A percentile compares a stretch with the other conserved stretches of the same genome.
phyloP scores from a whole-genome alignment of 1,140 invertebrate genomes.

The Drosophila watanabei region DNA sequence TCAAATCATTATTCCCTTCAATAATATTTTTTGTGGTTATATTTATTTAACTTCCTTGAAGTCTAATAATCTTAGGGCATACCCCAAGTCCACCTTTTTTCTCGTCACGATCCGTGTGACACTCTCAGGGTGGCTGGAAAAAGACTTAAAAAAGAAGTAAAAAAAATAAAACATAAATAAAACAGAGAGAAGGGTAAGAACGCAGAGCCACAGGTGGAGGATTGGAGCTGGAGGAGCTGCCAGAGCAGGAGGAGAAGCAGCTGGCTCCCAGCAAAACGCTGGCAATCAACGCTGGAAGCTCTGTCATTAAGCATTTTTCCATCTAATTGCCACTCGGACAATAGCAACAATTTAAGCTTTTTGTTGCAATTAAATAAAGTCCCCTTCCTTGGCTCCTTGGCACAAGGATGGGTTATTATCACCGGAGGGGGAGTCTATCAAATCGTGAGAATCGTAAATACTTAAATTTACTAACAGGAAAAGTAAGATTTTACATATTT shows the following conservation, averaged over 20 bases:
- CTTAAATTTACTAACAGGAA: no score
- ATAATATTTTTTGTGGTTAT: neutral
- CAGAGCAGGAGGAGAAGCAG: neutral
- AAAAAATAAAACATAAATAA: neutral
- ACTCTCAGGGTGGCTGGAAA: slow-evolving; percentile 43
- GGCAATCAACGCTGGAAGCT: slow-evolving; percentile 26
- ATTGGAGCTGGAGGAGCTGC: neutral
- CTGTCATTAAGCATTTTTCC: slow-evolving; percentile 49
- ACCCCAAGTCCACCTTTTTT: neutral
- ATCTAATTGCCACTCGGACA: slow-evolving; percentile 43
- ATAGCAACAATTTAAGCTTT: slow-evolving; percentile 36
- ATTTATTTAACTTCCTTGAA: neutral
- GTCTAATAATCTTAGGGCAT: neutral
- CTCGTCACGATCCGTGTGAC: slow-evolving; percentile 44
- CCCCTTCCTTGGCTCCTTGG: neutral
- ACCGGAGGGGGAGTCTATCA: neutral
- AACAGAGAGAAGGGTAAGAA: neutral
- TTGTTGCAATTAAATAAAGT: slow-evolving; percentile 42
- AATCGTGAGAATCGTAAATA: slow-evolving; percentile 15
- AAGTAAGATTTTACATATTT: no score
- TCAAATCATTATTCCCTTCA: neutral
- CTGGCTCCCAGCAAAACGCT: slow-evolving; percentile 11
- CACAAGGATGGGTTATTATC: neutral
- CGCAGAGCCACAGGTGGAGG: slow-evolving; percentile 23
- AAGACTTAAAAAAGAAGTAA: no score